phyloP scores from a whole-genome alignment of 2,113 vertebrate species.

The Tupaia tana region DNA sequence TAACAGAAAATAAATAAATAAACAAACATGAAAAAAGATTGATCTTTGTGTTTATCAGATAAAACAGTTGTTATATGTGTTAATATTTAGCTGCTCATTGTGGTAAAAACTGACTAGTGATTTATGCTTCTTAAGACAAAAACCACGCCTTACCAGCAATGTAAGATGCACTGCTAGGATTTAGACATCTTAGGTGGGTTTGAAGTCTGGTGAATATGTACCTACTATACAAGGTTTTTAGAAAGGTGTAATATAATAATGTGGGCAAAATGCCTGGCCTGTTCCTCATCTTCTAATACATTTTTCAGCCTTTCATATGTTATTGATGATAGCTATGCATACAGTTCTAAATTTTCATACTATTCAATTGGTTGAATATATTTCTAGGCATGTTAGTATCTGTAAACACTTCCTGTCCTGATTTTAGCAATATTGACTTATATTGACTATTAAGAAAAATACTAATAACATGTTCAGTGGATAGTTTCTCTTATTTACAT shows the following conservation, averaged over 20 bases:
- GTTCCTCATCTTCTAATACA: not conserved
- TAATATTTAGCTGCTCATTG: not conserved
- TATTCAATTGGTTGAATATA: not conserved
- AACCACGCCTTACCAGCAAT: not conserved
- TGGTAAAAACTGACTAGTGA: not conserved
- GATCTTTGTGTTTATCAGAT: not conserved
- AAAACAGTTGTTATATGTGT: not conserved
- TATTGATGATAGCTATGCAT: not conserved
- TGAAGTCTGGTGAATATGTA: not conserved
- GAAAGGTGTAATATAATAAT: not conserved
- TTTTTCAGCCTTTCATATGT: not conserved
- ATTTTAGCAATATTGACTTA: slow-evolving; percentile 41
- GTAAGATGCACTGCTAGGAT: not conserved
- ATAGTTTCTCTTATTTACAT: slow-evolving; percentile 3
- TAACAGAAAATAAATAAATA: too few species aligned
- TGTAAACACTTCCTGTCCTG: not conserved
- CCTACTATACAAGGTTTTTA: not conserved
- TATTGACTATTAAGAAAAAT: not conserved
- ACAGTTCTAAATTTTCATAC: not conserved
- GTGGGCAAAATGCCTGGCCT: not conserved
- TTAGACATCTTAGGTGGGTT: not conserved
- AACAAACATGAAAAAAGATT: too few species aligned
- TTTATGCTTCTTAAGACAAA: not conserved
- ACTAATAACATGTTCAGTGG: not conserved
- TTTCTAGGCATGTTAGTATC: not conserved